Evolutionary conservation across 2,113 vertebrate species (phyloP).

Genomic region (Cisticola juncidis): DNA sequence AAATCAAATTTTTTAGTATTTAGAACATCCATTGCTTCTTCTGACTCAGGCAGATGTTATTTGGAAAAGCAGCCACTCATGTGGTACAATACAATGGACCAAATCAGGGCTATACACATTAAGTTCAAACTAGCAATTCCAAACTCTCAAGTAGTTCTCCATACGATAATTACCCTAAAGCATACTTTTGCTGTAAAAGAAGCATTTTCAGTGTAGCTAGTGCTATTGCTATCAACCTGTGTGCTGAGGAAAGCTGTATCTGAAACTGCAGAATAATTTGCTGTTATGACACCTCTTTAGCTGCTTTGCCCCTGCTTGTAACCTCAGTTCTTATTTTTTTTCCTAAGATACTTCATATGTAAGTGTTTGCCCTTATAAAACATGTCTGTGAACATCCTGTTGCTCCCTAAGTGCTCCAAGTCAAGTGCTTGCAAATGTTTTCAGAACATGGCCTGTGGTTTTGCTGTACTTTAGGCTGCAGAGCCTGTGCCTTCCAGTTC

Average conservation of each 20-base stretch:
- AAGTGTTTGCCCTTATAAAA: not conserved
- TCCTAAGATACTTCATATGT: not conserved
- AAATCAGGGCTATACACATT: not conserved
- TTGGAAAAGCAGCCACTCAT: not conserved
- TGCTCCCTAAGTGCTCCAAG: not conserved
- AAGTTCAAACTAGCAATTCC: not conserved
- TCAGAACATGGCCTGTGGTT: rapidly evolving
- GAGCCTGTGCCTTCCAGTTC: not conserved
- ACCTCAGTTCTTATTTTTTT: not conserved
- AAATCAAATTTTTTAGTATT: not conserved
- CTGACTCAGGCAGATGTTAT: not conserved
- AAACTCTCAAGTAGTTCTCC: not conserved
- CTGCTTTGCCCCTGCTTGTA: not conserved
- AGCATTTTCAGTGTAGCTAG: not conserved
- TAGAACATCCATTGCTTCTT: not conserved
- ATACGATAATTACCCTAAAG: not conserved
- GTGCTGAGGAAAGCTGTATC: not conserved
- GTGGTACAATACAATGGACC: not conserved
- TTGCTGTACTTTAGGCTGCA: not conserved
- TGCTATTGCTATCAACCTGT: not conserved
- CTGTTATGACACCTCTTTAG: not conserved
- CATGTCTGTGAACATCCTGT: not conserved
- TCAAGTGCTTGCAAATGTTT: not conserved
- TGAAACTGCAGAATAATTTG: not conserved
- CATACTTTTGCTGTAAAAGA: not conserved